Conservation (phyloP, 2,888 invertebrate genomes). For the Tetranychus piercei region DNA sequence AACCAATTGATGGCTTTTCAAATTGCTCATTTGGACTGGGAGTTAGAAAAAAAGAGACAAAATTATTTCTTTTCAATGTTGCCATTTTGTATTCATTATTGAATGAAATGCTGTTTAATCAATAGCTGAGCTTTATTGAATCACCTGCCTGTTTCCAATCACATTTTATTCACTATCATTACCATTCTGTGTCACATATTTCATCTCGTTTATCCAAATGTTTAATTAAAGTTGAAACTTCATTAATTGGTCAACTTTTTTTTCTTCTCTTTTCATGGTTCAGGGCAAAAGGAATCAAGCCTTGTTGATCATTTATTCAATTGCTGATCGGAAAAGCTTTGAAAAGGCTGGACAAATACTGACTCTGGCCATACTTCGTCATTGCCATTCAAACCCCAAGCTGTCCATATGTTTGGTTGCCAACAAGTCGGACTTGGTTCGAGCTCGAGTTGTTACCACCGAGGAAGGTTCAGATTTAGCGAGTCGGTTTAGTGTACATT, state of each 20-base stretch:
- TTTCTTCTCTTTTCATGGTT: background rate
- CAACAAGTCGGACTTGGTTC: slow-evolving; percentile 3
- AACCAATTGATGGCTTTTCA: too few species aligned
- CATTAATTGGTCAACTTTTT: background rate
- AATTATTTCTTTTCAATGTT: too few species aligned
- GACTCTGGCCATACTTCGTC: background rate
- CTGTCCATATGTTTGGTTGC: slow-evolving; percentile 3
- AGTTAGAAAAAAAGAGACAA: too few species aligned
- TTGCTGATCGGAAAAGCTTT: slow-evolving; percentile 11
- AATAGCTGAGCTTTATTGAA: too few species aligned
- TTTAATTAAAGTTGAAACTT: background rate
- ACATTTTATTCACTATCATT: too few species aligned
- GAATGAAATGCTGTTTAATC: too few species aligned
- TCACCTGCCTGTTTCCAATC: too few species aligned
- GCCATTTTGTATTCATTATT: too few species aligned
- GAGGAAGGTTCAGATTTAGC: slow-evolving; percentile 7
- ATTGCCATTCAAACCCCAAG: background rate
- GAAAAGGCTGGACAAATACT: slow-evolving; percentile 6
- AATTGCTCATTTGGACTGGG: too few species aligned
- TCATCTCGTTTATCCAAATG: too few species aligned
- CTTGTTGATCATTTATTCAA: slow-evolving; percentile 1
- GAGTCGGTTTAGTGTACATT: background rate
- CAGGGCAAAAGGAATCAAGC: slow-evolving; percentile 10
- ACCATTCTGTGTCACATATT: too few species aligned
- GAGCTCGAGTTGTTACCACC: slow-evolving; percentile 2